These are phyloP conservation scores for Acrocephalus arundinaceus DNA, from an alignment of 2,113 vertebrate species.

Conservation along the genomic window DNA sequence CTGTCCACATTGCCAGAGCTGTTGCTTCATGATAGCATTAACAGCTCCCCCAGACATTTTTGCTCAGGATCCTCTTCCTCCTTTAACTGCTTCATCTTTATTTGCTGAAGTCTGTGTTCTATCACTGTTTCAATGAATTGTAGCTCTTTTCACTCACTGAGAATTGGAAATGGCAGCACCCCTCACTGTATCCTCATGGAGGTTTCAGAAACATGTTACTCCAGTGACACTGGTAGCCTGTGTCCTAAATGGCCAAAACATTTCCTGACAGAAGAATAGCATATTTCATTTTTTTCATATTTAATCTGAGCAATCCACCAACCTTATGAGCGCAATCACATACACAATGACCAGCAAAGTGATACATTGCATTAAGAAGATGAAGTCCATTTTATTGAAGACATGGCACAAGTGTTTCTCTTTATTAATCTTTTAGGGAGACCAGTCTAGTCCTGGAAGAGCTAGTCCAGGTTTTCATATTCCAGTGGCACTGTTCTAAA, in stretches of 20 bases:
- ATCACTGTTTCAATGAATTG: not conserved
- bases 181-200: not conserved
- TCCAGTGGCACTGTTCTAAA: not conserved
- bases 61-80: not conserved
- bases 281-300: not conserved
- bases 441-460: not conserved
- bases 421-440: not conserved
- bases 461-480: not conserved
- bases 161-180: not conserved
- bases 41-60: not conserved
- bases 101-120: not conserved
- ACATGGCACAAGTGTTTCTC: rapidly evolving
- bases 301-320: not conserved
- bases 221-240: not conserved
- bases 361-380: not conserved
- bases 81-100: not conserved
- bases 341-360: not conserved
- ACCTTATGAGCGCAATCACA: not conserved
- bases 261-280: not conserved
- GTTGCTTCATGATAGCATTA: not conserved
- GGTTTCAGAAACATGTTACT: not conserved
- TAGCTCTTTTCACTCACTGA: rapidly evolving
- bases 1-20: not conserved
- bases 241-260: not conserved
- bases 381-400: not conserved